Conservation (phyloP, 2,797 vertebrate species). For the Poecilia gillii region DNA sequence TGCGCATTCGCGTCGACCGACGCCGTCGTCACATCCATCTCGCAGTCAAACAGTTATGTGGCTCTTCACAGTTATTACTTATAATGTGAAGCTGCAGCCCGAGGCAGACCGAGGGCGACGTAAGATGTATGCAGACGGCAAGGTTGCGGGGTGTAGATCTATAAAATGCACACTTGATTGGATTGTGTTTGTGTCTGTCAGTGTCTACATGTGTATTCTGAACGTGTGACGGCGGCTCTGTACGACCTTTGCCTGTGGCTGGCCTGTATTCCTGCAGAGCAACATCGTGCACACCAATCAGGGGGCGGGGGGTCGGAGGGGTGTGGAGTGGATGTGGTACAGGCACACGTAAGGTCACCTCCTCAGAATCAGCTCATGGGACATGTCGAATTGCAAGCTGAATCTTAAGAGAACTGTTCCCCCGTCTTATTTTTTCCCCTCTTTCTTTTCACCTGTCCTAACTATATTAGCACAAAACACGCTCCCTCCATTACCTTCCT, state of each 20-base stretch:
- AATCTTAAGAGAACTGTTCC: conserved; percentile 66
- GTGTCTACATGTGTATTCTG: conserved; percentile 57
- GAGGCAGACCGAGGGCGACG: conserved; percentile 27
- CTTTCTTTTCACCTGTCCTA: conserved; percentile 22
- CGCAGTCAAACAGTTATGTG: conserved; percentile 46
- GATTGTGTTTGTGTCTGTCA: conserved; percentile 49
- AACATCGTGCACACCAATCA: conserved; percentile 69
- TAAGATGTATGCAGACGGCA: conserved; percentile 20
- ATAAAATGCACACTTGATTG: conserved; percentile 45
- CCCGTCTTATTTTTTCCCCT: neutral
- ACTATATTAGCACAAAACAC: conserved; percentile 61
- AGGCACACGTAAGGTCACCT: conserved; percentile 75
- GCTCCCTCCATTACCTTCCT: conserved; percentile 66
- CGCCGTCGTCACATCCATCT: conserved; percentile 48
- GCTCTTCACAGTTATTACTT: conserved; percentile 26
- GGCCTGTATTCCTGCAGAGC: conserved; percentile 64
- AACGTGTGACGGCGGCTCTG: conserved; percentile 43
- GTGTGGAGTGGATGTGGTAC: conserved; percentile 45
- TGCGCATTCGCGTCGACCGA: conserved; percentile 41
- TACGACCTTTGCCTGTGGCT: conserved; percentile 72
- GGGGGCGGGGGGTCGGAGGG: conserved; percentile 24
- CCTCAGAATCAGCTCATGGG: conserved; percentile 60
- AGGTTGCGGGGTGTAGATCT: conserved; percentile 45
- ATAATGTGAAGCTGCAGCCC: conserved; percentile 35
- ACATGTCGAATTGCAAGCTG: conserved; percentile 58